Evolutionary conservation across 2,888 invertebrate genomes (phyloP).

Genomic region (Dynastes maya): DNA sequence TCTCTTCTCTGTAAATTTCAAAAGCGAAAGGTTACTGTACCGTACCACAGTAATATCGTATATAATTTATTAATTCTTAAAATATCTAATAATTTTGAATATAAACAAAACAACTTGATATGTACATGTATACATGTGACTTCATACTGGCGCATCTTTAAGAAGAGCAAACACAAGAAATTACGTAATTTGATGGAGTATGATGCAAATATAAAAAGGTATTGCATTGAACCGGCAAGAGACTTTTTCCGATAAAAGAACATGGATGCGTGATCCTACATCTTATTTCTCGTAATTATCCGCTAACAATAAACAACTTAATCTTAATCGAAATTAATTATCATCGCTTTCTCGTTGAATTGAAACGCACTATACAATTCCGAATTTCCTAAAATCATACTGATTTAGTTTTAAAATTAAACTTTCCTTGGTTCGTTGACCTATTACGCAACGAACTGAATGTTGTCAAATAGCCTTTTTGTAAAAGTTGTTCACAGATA

Average conservation of each 20-base stretch:
- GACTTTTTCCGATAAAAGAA: constrained; percentile 1
- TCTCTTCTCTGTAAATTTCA: neutral
- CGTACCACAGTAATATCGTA: neutral
- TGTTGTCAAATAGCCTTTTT: constrained; percentile 33
- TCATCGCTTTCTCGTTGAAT: constrained; percentile 1
- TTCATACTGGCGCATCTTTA: neutral
- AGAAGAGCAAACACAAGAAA: too few relatives aligned
- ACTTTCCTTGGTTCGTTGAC: constrained; percentile 43
- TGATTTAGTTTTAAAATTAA: constrained; percentile 12
- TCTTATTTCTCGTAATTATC: constrained; percentile 23
- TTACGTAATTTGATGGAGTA: neutral
- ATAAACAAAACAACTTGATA: neutral
- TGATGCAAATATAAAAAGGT: constrained; percentile 6
- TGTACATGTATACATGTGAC: neutral
- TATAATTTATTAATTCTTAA: neutral
- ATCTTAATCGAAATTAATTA: constrained; percentile 24
- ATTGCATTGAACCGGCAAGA: neutral
- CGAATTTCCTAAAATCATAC: constrained; percentile 22
- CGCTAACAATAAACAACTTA: constrained; percentile 12
- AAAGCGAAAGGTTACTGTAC: neutral
- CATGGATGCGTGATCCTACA: constrained; percentile 1
- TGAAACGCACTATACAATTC: constrained; percentile 1
- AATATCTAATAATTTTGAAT: neutral
- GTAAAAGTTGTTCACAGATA: constrained; percentile 40
- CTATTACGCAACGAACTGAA: constrained; percentile 28